Percentiles rank a stretch among this genome's conserved stretches.
Conservation (phyloP, 2,797 vertebrate genomes). For the Sebastes reedi region DNA sequence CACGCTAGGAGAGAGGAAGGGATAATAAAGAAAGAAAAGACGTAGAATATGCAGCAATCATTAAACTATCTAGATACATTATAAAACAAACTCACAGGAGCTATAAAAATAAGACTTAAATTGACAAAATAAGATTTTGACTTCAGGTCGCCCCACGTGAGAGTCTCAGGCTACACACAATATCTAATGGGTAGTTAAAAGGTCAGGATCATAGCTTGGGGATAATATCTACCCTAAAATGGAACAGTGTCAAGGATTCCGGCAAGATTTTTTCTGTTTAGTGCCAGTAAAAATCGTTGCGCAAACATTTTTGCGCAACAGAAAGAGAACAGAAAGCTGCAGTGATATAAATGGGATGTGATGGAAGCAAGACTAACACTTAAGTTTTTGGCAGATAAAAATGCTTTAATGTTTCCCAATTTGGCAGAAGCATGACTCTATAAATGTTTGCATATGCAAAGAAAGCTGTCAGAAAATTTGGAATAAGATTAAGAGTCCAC, state of each 20-base stretch:
- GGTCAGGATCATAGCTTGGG: constrained; percentile 22
- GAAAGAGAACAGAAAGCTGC: background rate
- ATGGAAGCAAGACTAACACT: background rate
- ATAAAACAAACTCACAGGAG: background rate
- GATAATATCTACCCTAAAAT: constrained; percentile 33
- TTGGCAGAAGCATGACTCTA: background rate
- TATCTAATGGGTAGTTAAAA: constrained; percentile 7
- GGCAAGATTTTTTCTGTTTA: background rate
- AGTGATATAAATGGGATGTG: background rate
- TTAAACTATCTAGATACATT: background rate
- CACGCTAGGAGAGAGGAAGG: background rate
- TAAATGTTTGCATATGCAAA: constrained; percentile 1
- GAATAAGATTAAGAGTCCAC: background rate
- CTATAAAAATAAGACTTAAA: constrained; percentile 10
- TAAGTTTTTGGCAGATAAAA: background rate
- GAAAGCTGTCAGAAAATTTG: background rate
- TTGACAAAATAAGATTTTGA: constrained; percentile 7
- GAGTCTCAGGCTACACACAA: background rate
- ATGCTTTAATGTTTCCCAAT: background rate
- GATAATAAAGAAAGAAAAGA: background rate
- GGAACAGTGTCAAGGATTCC: background rate
- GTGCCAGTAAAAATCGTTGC: background rate
- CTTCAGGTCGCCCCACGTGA: background rate
- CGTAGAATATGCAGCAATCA: constrained; percentile 1
- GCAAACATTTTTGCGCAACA: background rate